A percentile compares a stretch with the other conserved stretches of the same genome.
phyloP scores from a whole-genome alignment of 1,140 invertebrate species.

The Bombus difficillimus region DNA sequence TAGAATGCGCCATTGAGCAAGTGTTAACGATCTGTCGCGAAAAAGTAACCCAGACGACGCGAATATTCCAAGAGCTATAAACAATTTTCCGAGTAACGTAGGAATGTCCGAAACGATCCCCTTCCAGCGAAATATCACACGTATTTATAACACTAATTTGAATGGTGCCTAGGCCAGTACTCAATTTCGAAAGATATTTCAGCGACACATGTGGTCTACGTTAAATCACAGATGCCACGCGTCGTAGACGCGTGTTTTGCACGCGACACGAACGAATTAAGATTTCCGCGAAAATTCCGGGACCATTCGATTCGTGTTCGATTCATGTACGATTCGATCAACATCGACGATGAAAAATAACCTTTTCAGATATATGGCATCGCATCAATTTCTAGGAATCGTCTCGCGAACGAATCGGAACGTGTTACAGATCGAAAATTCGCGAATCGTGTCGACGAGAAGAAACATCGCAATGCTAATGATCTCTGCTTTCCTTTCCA shows the following conservation, averaged over 20 bases:
- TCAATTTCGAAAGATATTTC: constrained; percentile 46
- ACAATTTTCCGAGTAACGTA: neutral
- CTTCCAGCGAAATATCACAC: constrained; percentile 17
- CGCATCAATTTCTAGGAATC: neutral
- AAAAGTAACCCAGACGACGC: neutral
- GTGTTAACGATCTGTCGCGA: neutral
- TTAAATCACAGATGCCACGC: constrained; percentile 37
- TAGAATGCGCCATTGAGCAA: neutral
- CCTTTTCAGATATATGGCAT: neutral
- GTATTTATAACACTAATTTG: constrained; percentile 45
- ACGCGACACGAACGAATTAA: constrained; percentile 32
- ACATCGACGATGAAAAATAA: neutral
- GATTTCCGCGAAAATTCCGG: neutral
- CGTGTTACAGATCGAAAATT: neutral
- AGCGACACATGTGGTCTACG: constrained; percentile 40
- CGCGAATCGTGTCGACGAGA: constrained; percentile 5
- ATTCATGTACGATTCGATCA: neutral
- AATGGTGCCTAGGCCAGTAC: constrained; percentile 52
- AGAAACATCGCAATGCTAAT: constrained; percentile 63
- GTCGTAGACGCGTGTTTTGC: constrained; percentile 24
- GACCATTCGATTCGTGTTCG: neutral
- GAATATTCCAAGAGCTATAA: neutral
- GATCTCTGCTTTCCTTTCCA: constrained; percentile 56
- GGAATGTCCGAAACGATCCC: neutral
- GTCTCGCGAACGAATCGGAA: neutral